These are phyloP conservation scores for Eilema sororculum DNA, from an alignment of 2,888 invertebrate species.

Conservation along the genomic window DNA sequence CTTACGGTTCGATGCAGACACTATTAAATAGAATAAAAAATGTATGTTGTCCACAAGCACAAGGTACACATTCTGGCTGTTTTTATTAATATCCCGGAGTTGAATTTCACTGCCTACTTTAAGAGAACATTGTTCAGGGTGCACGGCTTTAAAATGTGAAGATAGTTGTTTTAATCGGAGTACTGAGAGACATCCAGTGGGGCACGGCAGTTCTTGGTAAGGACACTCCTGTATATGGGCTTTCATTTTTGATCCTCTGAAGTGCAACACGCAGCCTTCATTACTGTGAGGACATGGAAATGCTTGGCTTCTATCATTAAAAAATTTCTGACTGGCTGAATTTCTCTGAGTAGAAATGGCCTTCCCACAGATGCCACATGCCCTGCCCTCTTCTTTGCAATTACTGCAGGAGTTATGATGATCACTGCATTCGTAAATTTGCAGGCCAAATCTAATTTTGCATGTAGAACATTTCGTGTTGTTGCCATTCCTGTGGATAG, in stretches of 20 bases:
- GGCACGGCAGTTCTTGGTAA: constrained; percentile 65
- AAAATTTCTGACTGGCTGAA: constrained; percentile 43
- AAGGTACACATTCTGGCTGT: constrained; percentile 57
- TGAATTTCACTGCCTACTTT: constrained; percentile 66
- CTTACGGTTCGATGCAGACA: constrained; percentile 44
- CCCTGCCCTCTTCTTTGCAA: constrained; percentile 46
- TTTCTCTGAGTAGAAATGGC: constrained; percentile 66
- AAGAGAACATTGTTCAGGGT: constrained; percentile 52
- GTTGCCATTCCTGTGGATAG: background rate
- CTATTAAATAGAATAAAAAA: constrained; percentile 67
- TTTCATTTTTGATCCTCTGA: constrained; percentile 60
- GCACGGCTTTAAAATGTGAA: constrained; percentile 64
- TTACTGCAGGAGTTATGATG: constrained; percentile 65
- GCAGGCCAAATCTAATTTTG: constrained; percentile 47
- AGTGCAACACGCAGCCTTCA: constrained; percentile 63
- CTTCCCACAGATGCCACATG: constrained; percentile 61
- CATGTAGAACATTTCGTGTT: constrained; percentile 61
- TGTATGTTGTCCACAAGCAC: constrained; percentile 59
- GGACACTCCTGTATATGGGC: constrained; percentile 69
- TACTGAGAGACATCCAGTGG: constrained; percentile 65
- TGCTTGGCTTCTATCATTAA: constrained; percentile 29
- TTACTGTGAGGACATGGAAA: constrained; percentile 57
- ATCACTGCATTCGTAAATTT: constrained; percentile 64
- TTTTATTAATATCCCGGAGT: constrained; percentile 49
- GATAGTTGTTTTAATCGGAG: constrained; percentile 66